Evolutionary conservation across 2,113 vertebrate genomes (phyloP).

Genomic region (Thermophis baileyi): DNA sequence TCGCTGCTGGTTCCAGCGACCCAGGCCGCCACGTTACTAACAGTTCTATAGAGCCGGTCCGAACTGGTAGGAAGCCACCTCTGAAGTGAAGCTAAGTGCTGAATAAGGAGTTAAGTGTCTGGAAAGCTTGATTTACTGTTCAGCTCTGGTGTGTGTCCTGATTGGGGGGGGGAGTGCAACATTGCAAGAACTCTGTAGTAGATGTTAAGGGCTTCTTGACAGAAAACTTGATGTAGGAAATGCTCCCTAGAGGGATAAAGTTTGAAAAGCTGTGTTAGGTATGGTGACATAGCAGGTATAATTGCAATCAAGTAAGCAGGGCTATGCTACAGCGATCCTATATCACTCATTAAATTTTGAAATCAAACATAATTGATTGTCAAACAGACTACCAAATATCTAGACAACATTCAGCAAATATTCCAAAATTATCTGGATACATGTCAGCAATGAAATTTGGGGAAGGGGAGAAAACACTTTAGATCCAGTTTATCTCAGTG

Average conservation of each 20-base stretch:
- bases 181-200: neutral
- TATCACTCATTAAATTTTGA: neutral
- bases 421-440: neutral
- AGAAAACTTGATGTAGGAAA: neutral
- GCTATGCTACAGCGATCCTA: neutral
- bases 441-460: neutral
- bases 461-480: neutral
- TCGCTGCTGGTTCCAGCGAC: too few relatives aligned
- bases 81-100: neutral
- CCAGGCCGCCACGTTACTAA: too few relatives aligned
- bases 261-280: neutral
- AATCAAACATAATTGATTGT: neutral
- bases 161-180: too few relatives aligned
- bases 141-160: neutral
- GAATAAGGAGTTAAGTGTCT: neutral
- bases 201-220: neutral
- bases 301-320: neutral
- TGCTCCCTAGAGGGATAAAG: neutral
- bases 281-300: neutral
- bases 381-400: neutral
- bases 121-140: neutral
- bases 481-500: neutral
- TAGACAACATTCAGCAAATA: neutral
- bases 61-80: too few relatives aligned
- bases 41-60: too few relatives aligned